Conservation (phyloP, 2,113 vertebrate genomes). For the Clarias macrocephalus region DNA sequence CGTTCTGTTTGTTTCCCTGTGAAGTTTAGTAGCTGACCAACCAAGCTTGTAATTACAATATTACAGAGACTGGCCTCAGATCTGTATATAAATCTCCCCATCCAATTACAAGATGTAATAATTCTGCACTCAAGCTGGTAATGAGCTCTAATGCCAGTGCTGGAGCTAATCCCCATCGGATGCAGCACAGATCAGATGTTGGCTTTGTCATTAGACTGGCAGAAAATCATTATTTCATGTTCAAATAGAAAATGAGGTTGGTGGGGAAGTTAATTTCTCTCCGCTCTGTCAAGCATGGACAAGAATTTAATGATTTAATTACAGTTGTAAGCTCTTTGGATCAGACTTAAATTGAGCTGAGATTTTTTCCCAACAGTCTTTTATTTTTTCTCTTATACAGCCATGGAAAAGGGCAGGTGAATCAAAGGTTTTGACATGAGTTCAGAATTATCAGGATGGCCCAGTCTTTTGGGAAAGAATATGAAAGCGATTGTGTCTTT, state of each 20-base stretch:
- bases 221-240: constrained; percentile 99
- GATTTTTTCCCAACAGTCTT: constrained; percentile 62
- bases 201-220: constrained; percentile 96
- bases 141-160: constrained; percentile 93
- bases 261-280: constrained; percentile 93
- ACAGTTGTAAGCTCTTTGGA: constrained; percentile 97
- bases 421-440: constrained; percentile 75
- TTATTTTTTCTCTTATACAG: constrained; percentile 62
- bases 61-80: constrained; percentile 61
- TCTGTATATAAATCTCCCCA: constrained; percentile 83
- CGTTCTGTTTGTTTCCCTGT: constrained; percentile 88
- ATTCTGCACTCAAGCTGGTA: constrained; percentile 93
- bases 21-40: constrained; percentile 79
- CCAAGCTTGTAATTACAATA: constrained; percentile 69
- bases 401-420: constrained; percentile 68
- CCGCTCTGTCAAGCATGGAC: constrained; percentile 88
- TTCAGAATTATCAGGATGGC: constrained; percentile 66
- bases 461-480: constrained; percentile 55
- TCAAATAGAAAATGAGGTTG: constrained; percentile 97
- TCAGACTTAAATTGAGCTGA: constrained; percentile 91
- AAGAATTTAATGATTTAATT: constrained; percentile 99
- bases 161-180: constrained; percentile 92
- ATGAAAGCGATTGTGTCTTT: constrained; percentile 2
- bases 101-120: constrained; percentile 99
- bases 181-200: constrained; percentile 93